Conservation (phyloP, 2,113 vertebrate species). For the Pluvialis apricaria region DNA sequence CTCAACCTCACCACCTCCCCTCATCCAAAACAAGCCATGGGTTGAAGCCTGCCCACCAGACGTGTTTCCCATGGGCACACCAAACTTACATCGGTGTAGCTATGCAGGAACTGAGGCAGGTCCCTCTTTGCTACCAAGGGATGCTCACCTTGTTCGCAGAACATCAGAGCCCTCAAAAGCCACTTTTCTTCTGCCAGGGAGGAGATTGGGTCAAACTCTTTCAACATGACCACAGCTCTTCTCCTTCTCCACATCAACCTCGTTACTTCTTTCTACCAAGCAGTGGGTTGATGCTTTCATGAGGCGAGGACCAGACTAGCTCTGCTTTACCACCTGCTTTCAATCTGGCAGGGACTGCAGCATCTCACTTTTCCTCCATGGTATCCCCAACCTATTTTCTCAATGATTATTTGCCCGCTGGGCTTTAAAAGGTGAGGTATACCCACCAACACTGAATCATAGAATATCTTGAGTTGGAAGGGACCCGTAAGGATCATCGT, state of each 20-base stretch:
- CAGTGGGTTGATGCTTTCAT: background rate
- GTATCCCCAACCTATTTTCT: background rate
- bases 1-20: too few species aligned
- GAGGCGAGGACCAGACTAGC: background rate
- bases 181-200: background rate
- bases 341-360: background rate
- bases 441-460: background rate
- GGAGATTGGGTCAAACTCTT: too few species aligned
- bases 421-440: background rate
- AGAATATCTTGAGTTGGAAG: background rate
- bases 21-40: background rate
- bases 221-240: background rate
- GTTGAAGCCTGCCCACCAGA: background rate
- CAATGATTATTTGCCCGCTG: background rate
- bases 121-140: background rate
- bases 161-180: background rate
- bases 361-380: background rate
- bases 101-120: background rate
- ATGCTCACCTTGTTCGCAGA: background rate
- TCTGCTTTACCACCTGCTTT: background rate
- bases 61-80: rapidly evolving
- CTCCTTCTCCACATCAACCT: background rate
- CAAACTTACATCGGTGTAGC: rapidly evolving
- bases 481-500: background rate
- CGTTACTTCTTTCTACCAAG: background rate